Percentiles rank a stretch among this genome's conserved stretches.
phyloP scores from a whole-genome alignment of 2,888 invertebrate species.

The Tipula lateralis region DNA sequence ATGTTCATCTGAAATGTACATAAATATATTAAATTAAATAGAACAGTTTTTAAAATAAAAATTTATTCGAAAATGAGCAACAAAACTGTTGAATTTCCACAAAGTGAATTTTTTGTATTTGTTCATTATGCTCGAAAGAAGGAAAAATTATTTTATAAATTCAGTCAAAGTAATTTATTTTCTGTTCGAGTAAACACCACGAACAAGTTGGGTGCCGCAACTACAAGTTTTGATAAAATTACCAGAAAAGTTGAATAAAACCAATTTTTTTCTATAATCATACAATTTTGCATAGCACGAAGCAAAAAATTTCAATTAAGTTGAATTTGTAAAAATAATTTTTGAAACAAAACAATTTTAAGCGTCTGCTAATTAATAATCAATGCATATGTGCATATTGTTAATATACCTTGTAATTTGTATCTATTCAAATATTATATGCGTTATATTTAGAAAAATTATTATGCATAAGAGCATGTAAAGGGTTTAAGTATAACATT shows the following conservation, averaged over 20 bases:
- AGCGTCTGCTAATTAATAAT: not conserved
- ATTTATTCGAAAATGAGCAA: not conserved
- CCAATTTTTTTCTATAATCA: too few relatives aligned
- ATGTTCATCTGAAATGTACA: not conserved
- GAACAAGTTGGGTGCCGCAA: too few relatives aligned
- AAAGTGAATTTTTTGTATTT: not conserved
- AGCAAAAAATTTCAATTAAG: not conserved
- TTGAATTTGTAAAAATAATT: not conserved
- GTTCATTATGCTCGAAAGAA: not conserved
- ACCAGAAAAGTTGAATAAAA: too few relatives aligned
- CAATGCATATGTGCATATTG: not conserved
- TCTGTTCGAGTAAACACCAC: not conserved
- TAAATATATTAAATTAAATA: not conserved
- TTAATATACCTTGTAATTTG: not conserved
- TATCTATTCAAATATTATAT: not conserved
- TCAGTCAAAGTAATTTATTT: not conserved
- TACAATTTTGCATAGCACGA: too few relatives aligned
- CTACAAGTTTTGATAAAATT: too few relatives aligned
- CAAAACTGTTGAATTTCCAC: not conserved
- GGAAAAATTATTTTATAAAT: not conserved
- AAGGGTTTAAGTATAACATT: not conserved
- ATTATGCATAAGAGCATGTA: not conserved
- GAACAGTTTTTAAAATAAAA: not conserved
- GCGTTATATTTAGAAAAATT: not conserved
- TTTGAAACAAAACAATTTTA: not conserved